Percentiles rank a stretch among this genome's conserved stretches.
Evolutionary conservation across 2,113 vertebrate genomes (phyloP).

Genomic region (Alligator sinensis): DNA sequence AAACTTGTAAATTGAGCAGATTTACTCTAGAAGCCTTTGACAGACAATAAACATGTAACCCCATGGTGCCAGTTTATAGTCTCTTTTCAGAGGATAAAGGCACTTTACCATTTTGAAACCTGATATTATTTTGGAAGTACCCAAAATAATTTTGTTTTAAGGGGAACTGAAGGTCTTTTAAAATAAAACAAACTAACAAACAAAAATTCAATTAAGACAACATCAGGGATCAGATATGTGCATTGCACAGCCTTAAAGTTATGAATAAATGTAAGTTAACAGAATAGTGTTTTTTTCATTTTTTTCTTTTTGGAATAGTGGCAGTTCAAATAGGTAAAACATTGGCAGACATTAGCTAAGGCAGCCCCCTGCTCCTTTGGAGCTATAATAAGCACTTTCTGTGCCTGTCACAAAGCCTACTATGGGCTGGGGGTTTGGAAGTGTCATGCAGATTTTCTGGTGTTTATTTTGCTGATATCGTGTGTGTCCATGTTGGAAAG

Average conservation of each 20-base stretch:
- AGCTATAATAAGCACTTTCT: neutral
- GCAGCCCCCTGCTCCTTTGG: neutral
- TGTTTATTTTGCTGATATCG: too few relatives aligned
- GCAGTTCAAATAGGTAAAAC: neutral
- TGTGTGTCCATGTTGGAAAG: too few relatives aligned
- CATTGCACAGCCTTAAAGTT: neutral
- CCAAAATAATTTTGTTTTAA: neutral
- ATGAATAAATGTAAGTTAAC: neutral
- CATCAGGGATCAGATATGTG: neutral
- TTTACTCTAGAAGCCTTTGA: neutral
- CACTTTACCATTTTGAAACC: neutral
- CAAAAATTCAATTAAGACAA: neutral
- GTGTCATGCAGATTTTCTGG: too few relatives aligned
- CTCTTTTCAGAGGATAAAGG: neutral
- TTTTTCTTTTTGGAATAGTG: neutral
- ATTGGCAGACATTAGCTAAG: neutral
- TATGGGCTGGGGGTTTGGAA: too few relatives aligned
- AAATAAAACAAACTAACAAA: neutral
- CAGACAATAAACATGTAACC: neutral
- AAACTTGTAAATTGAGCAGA: neutral
- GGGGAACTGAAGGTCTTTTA: neutral
- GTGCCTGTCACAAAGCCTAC: too few relatives aligned
- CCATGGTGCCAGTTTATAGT: neutral
- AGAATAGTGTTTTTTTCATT: neutral
- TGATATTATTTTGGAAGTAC: neutral